These are phyloP conservation scores for Cryptocephalus moraei DNA, from an alignment of 2,888 invertebrate genomes.

Conservation along the genomic window DNA sequence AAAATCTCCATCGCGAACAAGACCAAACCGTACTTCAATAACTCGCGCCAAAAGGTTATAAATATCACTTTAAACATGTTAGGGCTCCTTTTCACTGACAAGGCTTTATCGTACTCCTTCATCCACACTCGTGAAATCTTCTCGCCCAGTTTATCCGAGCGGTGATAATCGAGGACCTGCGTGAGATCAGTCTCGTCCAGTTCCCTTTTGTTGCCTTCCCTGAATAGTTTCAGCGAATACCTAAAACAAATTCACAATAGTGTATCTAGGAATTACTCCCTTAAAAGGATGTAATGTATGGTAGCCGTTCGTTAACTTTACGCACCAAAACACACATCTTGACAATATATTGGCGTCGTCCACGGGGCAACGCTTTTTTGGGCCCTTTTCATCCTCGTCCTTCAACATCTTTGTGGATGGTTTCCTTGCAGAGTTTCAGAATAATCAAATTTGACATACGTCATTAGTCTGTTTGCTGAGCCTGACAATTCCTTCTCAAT, in stretches of 20 bases:
- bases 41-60: slow-evolving; percentile 46
- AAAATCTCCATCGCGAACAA: slow-evolving; percentile 41
- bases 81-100: slow-evolving; percentile 40
- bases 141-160: slow-evolving; percentile 49
- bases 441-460: too few species aligned
- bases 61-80: slow-evolving; percentile 47
- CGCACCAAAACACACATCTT: background rate
- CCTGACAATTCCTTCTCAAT: too few species aligned
- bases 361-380: background rate
- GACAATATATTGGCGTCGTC: background rate
- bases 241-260: slow-evolving; percentile 5
- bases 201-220: slow-evolving; percentile 25
- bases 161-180: slow-evolving; percentile 52
- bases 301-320: too few species aligned
- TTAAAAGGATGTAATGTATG: too few species aligned
- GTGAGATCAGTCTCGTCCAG: slow-evolving; percentile 48
- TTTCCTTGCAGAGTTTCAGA: too few species aligned
- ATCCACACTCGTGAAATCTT: slow-evolving; percentile 51
- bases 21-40: slow-evolving; percentile 47
- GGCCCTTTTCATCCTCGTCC: background rate
- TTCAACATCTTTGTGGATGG: too few species aligned
- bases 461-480: too few species aligned
- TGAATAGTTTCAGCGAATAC: slow-evolving; percentile 28
- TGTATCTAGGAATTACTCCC: too few species aligned
- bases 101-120: slow-evolving; percentile 42